These are phyloP conservation scores for Cyclargus thomasi DNA, from an alignment of 1,140 invertebrate species.

Conservation along the genomic window DNA sequence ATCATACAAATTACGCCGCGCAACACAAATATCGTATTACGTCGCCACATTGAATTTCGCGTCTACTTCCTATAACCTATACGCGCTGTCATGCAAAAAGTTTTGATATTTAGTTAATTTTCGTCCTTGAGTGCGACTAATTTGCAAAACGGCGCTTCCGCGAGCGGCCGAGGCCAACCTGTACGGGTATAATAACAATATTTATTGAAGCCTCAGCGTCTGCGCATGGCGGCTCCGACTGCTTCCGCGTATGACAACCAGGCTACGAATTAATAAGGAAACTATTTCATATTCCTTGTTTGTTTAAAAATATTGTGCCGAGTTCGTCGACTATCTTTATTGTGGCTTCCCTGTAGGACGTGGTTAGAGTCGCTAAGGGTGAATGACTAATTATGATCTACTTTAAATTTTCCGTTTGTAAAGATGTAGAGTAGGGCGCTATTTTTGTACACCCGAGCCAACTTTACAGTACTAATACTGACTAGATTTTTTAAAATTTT, in stretches of 20 bases:
- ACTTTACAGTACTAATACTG: too few relatives aligned
- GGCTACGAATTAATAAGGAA: background rate
- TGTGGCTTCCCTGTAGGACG: too few relatives aligned
- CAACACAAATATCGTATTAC: background rate
- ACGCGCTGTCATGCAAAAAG: constrained; percentile 11
- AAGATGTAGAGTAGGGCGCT: too few relatives aligned
- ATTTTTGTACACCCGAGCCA: too few relatives aligned
- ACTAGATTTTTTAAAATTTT: too few relatives aligned
- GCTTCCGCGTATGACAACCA: constrained; percentile 43
- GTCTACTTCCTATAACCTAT: background rate
- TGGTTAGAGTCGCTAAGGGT: too few relatives aligned
- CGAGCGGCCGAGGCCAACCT: constrained; percentile 48
- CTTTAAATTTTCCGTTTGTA: too few relatives aligned
- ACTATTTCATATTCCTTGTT: background rate
- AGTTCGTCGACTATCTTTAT: too few relatives aligned
- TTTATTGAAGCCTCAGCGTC: constrained; percentile 39
- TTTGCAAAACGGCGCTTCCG: constrained; percentile 62
- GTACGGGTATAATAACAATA: constrained; percentile 42
- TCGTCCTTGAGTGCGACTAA: constrained; percentile 55
- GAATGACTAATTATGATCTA: too few relatives aligned
- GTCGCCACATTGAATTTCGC: background rate
- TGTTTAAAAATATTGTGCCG: background rate
- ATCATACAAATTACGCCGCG: background rate
- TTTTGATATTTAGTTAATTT: constrained; percentile 26
- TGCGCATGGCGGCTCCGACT: constrained; percentile 36